Conservation (phyloP, 2,888 invertebrate genomes). For the Stenodera caucasica region DNA sequence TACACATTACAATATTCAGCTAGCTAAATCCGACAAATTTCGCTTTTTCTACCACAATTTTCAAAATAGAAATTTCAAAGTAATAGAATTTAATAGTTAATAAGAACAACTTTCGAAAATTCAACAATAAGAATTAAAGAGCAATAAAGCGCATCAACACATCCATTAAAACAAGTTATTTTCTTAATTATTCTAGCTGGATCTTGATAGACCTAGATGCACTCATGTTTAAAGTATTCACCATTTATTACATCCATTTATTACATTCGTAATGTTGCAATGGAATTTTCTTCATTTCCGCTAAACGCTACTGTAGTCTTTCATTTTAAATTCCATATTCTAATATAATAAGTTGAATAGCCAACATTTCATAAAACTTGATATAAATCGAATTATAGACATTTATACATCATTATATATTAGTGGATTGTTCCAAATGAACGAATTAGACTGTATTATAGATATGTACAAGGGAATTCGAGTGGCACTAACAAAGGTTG, state of each 20-base stretch:
- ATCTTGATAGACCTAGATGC: background rate
- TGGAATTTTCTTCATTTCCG: conserved; percentile 17
- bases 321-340: background rate
- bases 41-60: too few relatives aligned
- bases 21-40: background rate
- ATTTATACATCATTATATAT: background rate
- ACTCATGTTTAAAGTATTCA: background rate
- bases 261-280: conserved; percentile 2
- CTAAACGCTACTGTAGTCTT: background rate
- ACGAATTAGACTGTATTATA: background rate
- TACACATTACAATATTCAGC: conserved; percentile 14
- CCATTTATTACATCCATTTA: background rate
- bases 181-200: background rate
- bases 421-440: conserved; percentile 1
- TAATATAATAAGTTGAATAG: background rate
- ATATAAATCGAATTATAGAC: background rate
- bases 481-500: conserved; percentile 13
- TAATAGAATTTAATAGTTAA: too few relatives aligned
- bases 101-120: too few relatives aligned
- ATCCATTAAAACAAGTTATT: background rate
- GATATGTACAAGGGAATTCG: background rate
- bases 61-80: too few relatives aligned
- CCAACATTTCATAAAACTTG: background rate
- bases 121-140: too few relatives aligned
- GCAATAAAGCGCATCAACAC: background rate